Percentiles rank a stretch among this genome's conserved stretches.
These are phyloP conservation scores for Calephelis virginiensis DNA, from an alignment of 1,140 invertebrate species.

Conservation along the genomic window DNA sequence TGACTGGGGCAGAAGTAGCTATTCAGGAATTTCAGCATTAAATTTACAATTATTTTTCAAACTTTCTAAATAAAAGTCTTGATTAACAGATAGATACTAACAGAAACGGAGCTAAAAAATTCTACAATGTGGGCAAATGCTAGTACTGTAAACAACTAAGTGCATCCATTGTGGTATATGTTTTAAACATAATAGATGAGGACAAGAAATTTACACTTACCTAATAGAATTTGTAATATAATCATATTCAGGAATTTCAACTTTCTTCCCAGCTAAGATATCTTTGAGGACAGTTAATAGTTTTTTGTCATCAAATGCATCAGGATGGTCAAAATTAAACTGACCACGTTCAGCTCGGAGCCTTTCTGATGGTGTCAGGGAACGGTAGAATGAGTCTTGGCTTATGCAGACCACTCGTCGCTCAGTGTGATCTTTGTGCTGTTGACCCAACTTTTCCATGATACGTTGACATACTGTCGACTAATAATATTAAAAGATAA, in stretches of 20 bases:
- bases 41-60: no score
- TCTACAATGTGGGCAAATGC: no score
- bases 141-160: no score
- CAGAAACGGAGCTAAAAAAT: not conserved
- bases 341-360: constrained; percentile 92
- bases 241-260: constrained; percentile 94
- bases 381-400: constrained; percentile 97
- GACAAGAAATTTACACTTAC: constrained; percentile 35
- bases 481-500: constrained; percentile 71
- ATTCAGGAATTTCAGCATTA: no score
- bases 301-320: constrained; percentile 93
- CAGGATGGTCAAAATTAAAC: constrained; percentile 99
- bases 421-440: constrained; percentile 92
- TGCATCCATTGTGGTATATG: not conserved
- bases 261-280: constrained; percentile 90
- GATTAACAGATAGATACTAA: no score
- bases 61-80: no score
- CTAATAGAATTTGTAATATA: constrained; percentile 82
- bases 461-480: constrained; percentile 98
- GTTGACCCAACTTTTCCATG: constrained; percentile 95
- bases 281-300: constrained; percentile 89
- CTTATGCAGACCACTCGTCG: constrained; percentile 95
- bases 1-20: no score
- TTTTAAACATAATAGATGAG: not conserved
- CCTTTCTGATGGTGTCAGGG: constrained; percentile 89